A percentile compares a stretch with the other conserved stretches of the same genome.
Conservation (phyloP, 2,113 vertebrate species). For the Phyllopteryx taeniolatus region DNA sequence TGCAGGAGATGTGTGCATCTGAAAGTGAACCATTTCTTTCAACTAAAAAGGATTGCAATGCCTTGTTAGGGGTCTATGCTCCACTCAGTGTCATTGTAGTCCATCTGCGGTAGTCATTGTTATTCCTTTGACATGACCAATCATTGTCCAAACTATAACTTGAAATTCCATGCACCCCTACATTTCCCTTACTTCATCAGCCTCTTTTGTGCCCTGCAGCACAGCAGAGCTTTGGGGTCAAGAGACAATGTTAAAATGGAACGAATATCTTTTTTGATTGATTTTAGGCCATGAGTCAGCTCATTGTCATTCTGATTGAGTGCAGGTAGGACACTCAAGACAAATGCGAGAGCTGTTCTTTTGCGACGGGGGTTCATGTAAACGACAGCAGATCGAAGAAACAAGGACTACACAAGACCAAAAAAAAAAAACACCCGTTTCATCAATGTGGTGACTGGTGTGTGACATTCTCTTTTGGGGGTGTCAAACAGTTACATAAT, state of each 20-base stretch:
- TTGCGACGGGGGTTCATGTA: conserved; percentile 15
- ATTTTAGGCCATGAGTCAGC: conserved; percentile 38
- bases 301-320: conserved; percentile 46
- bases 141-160: conserved; percentile 18
- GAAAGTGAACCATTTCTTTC: too few relatives aligned
- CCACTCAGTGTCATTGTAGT: not conserved
- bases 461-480: not conserved
- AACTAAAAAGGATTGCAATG: too few relatives aligned
- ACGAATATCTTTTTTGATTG: conserved; percentile 52
- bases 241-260: conserved; percentile 44
- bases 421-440: not conserved
- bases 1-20: too few relatives aligned
- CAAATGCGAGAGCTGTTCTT: conserved; percentile 20
- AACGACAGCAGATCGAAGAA: conserved; percentile 18
- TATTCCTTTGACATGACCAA: not conserved
- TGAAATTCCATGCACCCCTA: conserved; percentile 35
- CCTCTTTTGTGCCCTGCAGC: conserved; percentile 41
- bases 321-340: conserved; percentile 20
- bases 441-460: not conserved
- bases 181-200: conserved; percentile 36
- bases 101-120: not conserved
- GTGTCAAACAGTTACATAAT: not conserved
- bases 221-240: conserved; percentile 29
- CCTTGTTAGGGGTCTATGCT: not conserved
- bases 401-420: conserved; percentile 11